Evolutionary conservation across 30 jellyfish, hydroid and myxozoan genomes (phyloP), one percentile per base, ranked within the genome.

Genomic region (Chrysaora quinquecirrha): DNA sequence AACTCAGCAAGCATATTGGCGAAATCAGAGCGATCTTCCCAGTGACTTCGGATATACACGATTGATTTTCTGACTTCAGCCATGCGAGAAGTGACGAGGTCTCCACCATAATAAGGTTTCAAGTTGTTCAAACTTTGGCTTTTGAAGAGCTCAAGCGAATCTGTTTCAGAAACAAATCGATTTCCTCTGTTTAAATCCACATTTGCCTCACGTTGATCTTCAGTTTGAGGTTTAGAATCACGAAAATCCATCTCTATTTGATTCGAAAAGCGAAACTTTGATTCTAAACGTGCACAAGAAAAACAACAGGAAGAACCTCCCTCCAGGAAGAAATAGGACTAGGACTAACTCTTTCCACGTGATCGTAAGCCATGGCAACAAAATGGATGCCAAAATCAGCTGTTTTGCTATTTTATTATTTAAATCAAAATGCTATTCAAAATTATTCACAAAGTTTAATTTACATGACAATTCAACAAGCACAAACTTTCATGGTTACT

Each of bases 81-180:
- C 96, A 83, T 90, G 25, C 97, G 82, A 14, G 86, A 69, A 10
- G 78, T 33, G 43, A 90, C 92, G n/a, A 83, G 18, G 19, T 90
- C 96, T 19, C 97, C 97, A 33, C 80, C 87, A 60, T 90, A 90
- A 56, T 82, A 90, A 21, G 95, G 92, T 25, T 76, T 84, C 85
- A 90, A 49, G 33, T 90, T 84, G 65, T 82, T 83, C 32, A 90
- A 49, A 76, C 80, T 90, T 46, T 63, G 78, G 71, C 93, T 84
- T 21, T 61, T 60, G 33, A 76, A 83, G 30, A 89, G 83, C 48
- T 83, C 96, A 27, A 76, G 30, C 14, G 82, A 46, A 1, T 71
- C 85, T 50, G 50, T 58, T 24, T 69, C 85, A 1, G 92, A 82
- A 21, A 71, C 92, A 56, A 32, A 82, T 62, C 92, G 85, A 18